A percentile compares a stretch with the other conserved stretches of the same genome.
These are phyloP conservation scores for western clawed frog (Xenopus tropicalis) DNA, from an alignment of 2,113 vertebrate species.

Conservation along the genomic window DNA sequence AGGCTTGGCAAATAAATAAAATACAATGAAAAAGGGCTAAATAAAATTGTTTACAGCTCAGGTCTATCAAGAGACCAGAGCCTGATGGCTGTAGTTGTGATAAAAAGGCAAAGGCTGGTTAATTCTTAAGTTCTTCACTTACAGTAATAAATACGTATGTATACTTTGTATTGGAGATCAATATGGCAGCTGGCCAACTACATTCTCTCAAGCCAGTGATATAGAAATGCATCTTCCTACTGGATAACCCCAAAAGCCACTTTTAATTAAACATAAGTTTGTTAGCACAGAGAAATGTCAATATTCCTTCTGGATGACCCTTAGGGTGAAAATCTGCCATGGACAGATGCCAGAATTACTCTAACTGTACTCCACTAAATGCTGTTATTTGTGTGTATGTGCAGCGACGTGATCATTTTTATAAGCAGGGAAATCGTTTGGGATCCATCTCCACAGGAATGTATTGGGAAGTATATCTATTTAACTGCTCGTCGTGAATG, in stretches of 20 bases:
- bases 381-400: neutral
- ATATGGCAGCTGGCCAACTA: constrained; percentile 1
- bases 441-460: neutral
- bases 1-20: no score
- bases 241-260: no score
- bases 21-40: no score
- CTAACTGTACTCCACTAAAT: neutral
- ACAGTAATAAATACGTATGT: neutral
- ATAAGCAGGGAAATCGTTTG: neutral
- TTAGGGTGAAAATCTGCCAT: neutral
- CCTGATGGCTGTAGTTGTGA: no score
- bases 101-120: no score
- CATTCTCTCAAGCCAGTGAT: neutral
- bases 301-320: neutral
- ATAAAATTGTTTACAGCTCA: no score
- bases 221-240: no score
- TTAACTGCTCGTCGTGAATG: neutral
- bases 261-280: neutral
- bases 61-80: no score
- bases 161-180: neutral
- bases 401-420: neutral
- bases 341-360: neutral
- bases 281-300: neutral
- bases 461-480: neutral
- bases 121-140: no score